Percentiles rank a stretch among this genome's conserved stretches.
Conservation (phyloP, 2,888 invertebrate genomes). For the Laspeyria flexula region DNA sequence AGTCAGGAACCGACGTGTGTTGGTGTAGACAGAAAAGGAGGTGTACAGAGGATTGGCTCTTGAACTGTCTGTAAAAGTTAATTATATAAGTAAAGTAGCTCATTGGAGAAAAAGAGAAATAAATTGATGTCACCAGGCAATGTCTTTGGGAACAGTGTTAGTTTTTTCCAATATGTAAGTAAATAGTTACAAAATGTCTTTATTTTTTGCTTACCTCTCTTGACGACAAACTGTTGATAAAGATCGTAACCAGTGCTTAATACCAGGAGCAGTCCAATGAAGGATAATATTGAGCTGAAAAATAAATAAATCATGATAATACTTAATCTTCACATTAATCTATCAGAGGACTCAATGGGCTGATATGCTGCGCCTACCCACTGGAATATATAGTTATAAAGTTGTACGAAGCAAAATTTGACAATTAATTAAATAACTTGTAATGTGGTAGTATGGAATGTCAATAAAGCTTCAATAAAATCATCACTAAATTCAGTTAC, state of each 20-base stretch:
- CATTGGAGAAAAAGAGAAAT: no score
- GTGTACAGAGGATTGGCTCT: slow-evolving; percentile 41
- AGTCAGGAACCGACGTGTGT: slow-evolving; percentile 66
- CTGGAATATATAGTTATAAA: no score
- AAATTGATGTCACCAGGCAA: no score
- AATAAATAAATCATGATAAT: slow-evolving; percentile 19
- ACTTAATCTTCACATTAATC: background rate
- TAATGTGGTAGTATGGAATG: no score
- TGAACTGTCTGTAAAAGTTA: slow-evolving; percentile 38
- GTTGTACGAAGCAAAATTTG: no score
- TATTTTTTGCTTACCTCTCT: slow-evolving; percentile 48
- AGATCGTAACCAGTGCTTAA: slow-evolving; percentile 62
- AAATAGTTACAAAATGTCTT: no score
- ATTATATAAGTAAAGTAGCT: background rate
- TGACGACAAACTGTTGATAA: slow-evolving; percentile 45
- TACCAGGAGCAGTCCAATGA: slow-evolving; percentile 49
- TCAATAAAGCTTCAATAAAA: no score
- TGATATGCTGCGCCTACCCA: no score
- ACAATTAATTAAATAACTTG: no score
- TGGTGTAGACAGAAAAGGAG: slow-evolving; percentile 72
- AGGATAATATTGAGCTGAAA: slow-evolving; percentile 59
- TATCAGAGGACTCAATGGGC: no score
- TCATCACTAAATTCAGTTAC: slow-evolving; percentile 29
- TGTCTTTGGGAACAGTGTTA: no score
- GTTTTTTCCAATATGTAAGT: no score